A percentile compares a stretch with the other conserved stretches of the same genome.
These are phyloP conservation scores for Tor tambroides DNA, from an alignment of 2,113 vertebrate genomes.

Conservation along the genomic window DNA sequence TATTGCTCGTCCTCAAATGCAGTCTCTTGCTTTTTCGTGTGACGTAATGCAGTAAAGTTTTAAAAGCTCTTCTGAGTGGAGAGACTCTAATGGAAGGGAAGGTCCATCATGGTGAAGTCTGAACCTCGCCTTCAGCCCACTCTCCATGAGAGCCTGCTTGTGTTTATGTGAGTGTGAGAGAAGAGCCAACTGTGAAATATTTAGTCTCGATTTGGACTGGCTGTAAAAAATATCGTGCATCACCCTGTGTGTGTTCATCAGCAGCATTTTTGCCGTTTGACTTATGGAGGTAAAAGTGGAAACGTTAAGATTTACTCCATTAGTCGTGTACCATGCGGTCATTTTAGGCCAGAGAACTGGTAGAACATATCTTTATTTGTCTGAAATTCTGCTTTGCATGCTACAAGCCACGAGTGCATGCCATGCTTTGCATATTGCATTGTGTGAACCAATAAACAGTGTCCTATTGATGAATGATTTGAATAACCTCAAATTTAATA, in stretches of 20 bases:
- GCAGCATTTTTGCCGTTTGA: neutral
- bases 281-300: neutral
- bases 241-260: neutral
- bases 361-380: neutral
- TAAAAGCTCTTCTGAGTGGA: constrained; percentile 57
- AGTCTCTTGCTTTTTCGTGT: constrained; percentile 37
- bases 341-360: neutral
- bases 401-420: neutral
- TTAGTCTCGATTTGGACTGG: neutral
- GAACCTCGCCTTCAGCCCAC: constrained; percentile 11
- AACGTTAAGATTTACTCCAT: neutral
- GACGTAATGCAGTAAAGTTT: constrained; percentile 66
- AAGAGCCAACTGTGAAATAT: constrained; percentile 10
- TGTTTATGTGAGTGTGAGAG: constrained; percentile 13
- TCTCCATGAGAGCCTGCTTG: neutral
- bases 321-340: neutral
- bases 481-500: neutral
- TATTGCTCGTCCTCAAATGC: neutral
- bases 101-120: constrained; percentile 43
- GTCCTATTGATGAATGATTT: neutral
- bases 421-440: neutral
- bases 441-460: neutral
- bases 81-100: constrained; percentile 43
- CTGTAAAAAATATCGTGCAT: neutral
- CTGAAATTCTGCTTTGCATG: constrained; percentile 7